These are phyloP conservation scores for Patiria miniata DNA, from an alignment of 35 echinoderm and acorn worm genomes.

Conservation along the genomic window DNA sequence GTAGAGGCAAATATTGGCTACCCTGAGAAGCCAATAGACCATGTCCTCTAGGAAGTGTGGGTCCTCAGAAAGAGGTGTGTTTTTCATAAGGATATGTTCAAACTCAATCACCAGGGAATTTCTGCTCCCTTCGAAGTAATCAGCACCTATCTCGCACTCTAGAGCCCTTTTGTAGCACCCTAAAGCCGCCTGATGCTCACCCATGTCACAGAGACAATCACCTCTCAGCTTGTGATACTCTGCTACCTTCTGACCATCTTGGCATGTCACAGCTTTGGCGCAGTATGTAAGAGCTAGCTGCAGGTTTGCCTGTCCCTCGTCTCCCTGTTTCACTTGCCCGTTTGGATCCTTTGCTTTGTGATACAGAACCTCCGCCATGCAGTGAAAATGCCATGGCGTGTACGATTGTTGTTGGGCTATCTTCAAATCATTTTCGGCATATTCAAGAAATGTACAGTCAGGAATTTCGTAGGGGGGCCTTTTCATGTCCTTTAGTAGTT, in stretches of 20 bases:
- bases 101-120: neutral
- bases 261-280: neutral
- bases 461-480: too few species aligned
- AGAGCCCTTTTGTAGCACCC: neutral
- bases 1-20: neutral
- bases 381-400: neutral
- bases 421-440: neutral
- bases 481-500: neutral
- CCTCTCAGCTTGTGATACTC: neutral
- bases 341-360: neutral
- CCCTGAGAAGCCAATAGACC: constrained; percentile 4
- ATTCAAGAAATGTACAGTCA: neutral
- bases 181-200: neutral
- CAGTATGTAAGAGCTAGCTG: neutral
- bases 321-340: neutral
- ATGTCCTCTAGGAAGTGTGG: neutral
- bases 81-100: neutral
- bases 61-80: neutral
- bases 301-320: neutral
- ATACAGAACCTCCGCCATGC: neutral
- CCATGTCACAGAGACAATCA: neutral
- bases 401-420: neutral
- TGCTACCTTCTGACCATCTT: neutral
- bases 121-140: neutral
- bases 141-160: neutral